Conservation (phyloP, 2,113 vertebrate species). For the Alligator mississippiensis region DNA sequence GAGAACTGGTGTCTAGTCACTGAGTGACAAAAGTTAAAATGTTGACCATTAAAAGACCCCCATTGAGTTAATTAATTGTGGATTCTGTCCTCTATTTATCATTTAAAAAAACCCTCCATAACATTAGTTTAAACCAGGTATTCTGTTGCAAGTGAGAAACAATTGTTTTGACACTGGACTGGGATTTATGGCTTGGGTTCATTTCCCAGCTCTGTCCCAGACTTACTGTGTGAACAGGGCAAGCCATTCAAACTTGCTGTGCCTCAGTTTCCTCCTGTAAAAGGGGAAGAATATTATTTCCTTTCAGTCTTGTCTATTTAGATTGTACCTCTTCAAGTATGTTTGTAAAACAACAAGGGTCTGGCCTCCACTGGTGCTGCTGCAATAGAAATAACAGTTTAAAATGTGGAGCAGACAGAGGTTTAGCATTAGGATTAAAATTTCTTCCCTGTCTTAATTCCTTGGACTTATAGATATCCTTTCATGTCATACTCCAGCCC, state of each 20-base stretch:
- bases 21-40: slow-evolving; percentile 34
- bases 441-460: neutral
- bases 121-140: neutral
- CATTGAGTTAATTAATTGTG: neutral
- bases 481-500: neutral
- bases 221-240: neutral
- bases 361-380: neutral
- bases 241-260: neutral
- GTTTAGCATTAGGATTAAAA: neutral
- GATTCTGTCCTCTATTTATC: slow-evolving; percentile 27
- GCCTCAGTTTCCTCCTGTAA: neutral
- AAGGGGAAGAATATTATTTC: neutral
- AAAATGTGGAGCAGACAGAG: neutral
- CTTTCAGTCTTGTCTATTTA: neutral
- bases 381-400: neutral
- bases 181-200: neutral
- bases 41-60: neutral
- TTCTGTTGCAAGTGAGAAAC: neutral
- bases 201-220: slow-evolving; percentile 35
- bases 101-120: neutral
- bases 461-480: neutral
- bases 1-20: slow-evolving; percentile 74
- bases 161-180: slow-evolving; percentile 11
- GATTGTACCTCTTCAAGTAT: neutral
- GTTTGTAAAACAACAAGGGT: neutral